phyloP scores from a whole-genome alignment of 2,888 invertebrate genomes.

The Physocephala rufipes region DNA sequence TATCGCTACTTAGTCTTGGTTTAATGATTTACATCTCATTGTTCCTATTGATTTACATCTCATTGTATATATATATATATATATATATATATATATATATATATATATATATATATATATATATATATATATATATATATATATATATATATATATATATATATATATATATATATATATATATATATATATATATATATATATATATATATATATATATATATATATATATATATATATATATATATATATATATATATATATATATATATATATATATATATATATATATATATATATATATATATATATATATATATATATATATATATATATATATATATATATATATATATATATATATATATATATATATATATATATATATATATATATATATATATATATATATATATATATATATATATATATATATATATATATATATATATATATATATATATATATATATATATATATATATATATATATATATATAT shows the following conservation, averaged over 20 bases:
- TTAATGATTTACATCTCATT: too few relatives aligned
- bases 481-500: too few relatives aligned
- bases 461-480: too few relatives aligned
- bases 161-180: constrained; percentile 1
- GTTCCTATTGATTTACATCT: too few relatives aligned
- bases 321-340: background rate
- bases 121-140: constrained; percentile 1
- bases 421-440: too few relatives aligned
- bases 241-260: constrained; percentile 1
- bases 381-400: too few relatives aligned
- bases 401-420: too few relatives aligned
- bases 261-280: constrained; percentile 1
- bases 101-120: constrained; percentile 1
- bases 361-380: too few relatives aligned
- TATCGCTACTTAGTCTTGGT: too few relatives aligned
- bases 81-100: constrained; percentile 1
- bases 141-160: constrained; percentile 1
- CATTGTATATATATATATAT: background rate
- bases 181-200: constrained; percentile 1
- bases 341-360: too few relatives aligned
- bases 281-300: constrained; percentile 1
- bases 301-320: background rate
- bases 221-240: constrained; percentile 1
- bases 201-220: constrained; percentile 1
- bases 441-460: too few relatives aligned